These are phyloP conservation scores for Hermetia illucens DNA, from an alignment of 1,140 invertebrate genomes.

Conservation along the genomic window DNA sequence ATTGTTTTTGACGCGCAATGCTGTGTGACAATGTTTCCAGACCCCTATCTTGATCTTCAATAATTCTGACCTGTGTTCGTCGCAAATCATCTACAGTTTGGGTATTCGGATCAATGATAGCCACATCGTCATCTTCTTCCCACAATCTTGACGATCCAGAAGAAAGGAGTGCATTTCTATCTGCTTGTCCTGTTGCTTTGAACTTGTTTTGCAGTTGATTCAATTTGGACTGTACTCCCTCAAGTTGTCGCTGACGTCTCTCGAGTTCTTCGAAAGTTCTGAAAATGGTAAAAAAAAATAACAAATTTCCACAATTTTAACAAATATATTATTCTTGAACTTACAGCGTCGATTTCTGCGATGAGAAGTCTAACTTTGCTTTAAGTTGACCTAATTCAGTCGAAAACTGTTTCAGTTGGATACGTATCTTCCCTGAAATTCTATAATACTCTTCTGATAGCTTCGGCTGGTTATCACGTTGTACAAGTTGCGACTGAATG, in stretches of 20 bases:
- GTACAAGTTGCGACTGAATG: conserved; percentile 43
- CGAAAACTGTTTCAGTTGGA: conserved; percentile 45
- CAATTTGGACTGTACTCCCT: conserved; percentile 40
- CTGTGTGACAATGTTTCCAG: conserved; percentile 61
- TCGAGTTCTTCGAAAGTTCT: conserved; percentile 46
- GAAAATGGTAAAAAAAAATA: conserved; percentile 4
- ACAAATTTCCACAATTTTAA: too few species aligned
- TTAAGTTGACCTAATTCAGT: conserved; percentile 43
- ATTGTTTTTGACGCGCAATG: conserved; percentile 60
- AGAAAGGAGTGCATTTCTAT: conserved; percentile 5
- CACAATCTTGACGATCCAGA: background rate
- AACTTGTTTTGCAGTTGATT: conserved; percentile 36
- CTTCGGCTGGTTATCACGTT: conserved; percentile 35
- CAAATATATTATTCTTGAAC: too few species aligned
- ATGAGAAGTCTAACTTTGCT: conserved; percentile 38
- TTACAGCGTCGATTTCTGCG: background rate
- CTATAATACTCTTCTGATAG: conserved; percentile 37
- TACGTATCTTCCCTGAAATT: conserved; percentile 41
- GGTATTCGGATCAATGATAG: background rate
- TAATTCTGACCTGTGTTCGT: conserved; percentile 23
- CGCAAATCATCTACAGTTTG: conserved; percentile 16
- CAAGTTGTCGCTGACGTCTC: conserved; percentile 40
- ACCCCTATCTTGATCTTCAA: conserved; percentile 59
- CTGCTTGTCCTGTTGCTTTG: conserved; percentile 10
- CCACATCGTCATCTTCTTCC: conserved; percentile 4